phyloP scores from a whole-genome alignment of 2,888 invertebrate species.

The Gymnosoma rotundatum region DNA sequence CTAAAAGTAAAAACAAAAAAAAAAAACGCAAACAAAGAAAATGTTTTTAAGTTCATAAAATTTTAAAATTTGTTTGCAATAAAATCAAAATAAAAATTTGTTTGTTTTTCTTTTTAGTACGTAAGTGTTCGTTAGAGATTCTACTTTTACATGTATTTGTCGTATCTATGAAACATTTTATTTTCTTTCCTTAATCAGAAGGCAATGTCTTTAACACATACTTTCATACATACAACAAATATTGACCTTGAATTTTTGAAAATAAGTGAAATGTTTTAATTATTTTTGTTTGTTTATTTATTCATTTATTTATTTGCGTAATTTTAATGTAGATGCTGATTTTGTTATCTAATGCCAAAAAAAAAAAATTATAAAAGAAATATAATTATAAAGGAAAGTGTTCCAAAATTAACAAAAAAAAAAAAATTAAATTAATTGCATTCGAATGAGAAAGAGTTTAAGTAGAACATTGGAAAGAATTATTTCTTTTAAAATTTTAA shows the following conservation, averaged over 20 bases:
- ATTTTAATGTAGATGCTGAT: slow-evolving; percentile 31
- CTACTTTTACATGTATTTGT: background rate
- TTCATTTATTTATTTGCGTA: slow-evolving; percentile 31
- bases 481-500: too few relatives aligned
- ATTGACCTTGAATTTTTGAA: slow-evolving; percentile 63
- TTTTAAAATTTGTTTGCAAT: background rate
- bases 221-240: slow-evolving; percentile 30
- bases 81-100: background rate
- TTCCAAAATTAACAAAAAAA: too few relatives aligned
- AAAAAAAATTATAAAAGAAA: background rate
- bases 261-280: slow-evolving; percentile 54
- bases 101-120: background rate
- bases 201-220: slow-evolving; percentile 39
- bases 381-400: too few relatives aligned
- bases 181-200: slow-evolving; percentile 41
- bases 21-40: background rate
- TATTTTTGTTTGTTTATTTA: slow-evolving; percentile 20
- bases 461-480: too few relatives aligned
- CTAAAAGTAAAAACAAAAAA: too few relatives aligned
- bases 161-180: slow-evolving; percentile 24
- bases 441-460: too few relatives aligned
- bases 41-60: background rate
- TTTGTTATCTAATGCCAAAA: slow-evolving; percentile 33
- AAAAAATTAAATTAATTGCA: too few relatives aligned
- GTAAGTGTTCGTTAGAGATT: background rate